Evolutionary conservation across 2,888 invertebrate species (phyloP).

Genomic region (Pandemis corylana): DNA sequence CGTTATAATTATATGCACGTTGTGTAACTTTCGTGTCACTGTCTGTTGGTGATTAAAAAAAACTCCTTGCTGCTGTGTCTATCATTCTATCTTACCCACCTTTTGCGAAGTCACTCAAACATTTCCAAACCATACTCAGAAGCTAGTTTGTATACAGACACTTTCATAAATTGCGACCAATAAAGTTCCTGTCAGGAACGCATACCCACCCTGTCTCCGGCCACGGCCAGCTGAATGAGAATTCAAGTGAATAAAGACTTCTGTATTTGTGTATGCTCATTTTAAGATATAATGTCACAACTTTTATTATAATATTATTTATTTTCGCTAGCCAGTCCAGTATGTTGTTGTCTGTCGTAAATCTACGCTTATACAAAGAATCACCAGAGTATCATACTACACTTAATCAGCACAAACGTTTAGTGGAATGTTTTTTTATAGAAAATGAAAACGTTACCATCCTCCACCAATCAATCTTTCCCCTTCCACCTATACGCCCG

Average conservation of each 20-base stretch:
- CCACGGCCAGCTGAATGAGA: constrained; percentile 2
- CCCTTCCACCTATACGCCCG: too few species aligned
- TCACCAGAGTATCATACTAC: not conserved
- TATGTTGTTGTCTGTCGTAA: not conserved
- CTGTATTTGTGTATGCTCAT: constrained; percentile 19
- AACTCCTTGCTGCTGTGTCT: too few species aligned
- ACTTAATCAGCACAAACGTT: not conserved
- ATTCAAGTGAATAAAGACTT: constrained; percentile 34
- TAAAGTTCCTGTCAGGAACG: constrained; percentile 23
- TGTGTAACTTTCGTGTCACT: too few species aligned
- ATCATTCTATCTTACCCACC: too few species aligned
- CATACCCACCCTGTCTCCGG: not conserved
- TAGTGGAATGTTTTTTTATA: too few species aligned
- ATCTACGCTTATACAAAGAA: not conserved
- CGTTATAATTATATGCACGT: too few species aligned
- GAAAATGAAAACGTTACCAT: too few species aligned
- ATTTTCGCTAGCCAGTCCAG: not conserved
- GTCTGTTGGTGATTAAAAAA: too few species aligned
- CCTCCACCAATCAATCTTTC: too few species aligned
- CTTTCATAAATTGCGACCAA: constrained; percentile 29
- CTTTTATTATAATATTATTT: not conserved
- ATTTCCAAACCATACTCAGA: not conserved
- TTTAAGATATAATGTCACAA: not conserved
- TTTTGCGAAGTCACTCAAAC: not conserved
- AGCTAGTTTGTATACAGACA: not conserved